Base-by-base conservation (phyloP, 2,888 invertebrate species). In the Ditula angustiorana region DNA sequence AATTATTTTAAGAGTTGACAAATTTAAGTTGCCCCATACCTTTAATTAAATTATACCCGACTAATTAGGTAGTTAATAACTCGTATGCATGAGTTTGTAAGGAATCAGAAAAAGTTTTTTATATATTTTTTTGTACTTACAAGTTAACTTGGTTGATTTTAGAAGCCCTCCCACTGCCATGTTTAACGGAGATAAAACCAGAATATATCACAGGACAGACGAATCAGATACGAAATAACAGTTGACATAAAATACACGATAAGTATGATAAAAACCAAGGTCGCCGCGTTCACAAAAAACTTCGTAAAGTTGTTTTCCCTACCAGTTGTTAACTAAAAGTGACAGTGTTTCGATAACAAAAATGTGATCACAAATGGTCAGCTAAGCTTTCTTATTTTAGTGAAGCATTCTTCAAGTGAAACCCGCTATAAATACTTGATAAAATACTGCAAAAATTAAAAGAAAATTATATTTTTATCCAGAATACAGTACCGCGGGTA, bases 221-320 rank as follows among this genome's bases (percentile, higher is more conserved):
- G 65, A 73, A 75, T 71, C 69, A 66, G 60, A 71, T 69, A 71
- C 71, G 71, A 69, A 70, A 33, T 23, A 63, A 70, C 59, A 74
- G 76, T 78, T 82, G 80, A 78, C 80, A 80, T 75, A 78, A 74
- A 78, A 76, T 74, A 57, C 68, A 70, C 68, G 67, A 72, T 81
- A 77, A 82, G 74, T 78, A 76, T 76, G 84, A 81, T 84, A 82
- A 79, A 82, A 79, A 77, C 70, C 86, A 85, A 87, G 86, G 85
- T 83, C 82, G 76, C 62, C 66, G 71, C 67, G 70, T 69, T 67
- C 62, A 63, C 61, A 47, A 49, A 56, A 62, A 62, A 57, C 58
- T 41, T 66, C 64, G 60, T 74, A 76, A 75, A 71, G 61, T 71
- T 71, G 69, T 68, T 67, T 46, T 49, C 53, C 63, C 56, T 30